Evolutionary conservation across 2,888 invertebrate species (phyloP).

Genomic region (Thymelicus acteon): DNA sequence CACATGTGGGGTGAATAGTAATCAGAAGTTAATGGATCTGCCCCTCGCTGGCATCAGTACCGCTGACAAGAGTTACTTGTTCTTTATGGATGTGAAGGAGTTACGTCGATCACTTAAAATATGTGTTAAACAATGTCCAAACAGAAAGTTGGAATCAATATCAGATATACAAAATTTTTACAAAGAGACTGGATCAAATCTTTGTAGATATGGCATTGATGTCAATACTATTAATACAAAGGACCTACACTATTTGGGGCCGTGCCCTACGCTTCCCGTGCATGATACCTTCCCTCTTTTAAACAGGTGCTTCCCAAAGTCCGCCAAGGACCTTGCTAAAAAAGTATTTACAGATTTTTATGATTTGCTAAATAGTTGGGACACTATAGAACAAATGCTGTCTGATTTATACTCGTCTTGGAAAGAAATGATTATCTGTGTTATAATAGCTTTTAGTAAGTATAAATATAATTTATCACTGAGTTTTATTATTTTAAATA

Average conservation of each 20-base stretch:
- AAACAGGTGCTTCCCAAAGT: conserved; percentile 94
- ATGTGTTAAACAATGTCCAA: conserved; percentile 95
- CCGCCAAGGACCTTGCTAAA: conserved; percentile 86
- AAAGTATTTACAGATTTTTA: conserved; percentile 90
- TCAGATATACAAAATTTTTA: conserved; percentile 90
- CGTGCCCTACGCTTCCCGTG: conserved; percentile 92
- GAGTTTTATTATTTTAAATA: background rate
- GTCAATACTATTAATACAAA: conserved; percentile 78
- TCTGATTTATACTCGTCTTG: conserved; percentile 95
- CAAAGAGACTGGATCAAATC: conserved; percentile 87
- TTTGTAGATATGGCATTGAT: conserved; percentile 91
- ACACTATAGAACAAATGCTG: conserved; percentile 93
- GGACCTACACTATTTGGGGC: conserved; percentile 84
- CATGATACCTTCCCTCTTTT: conserved; percentile 91
- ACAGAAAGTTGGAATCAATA: conserved; percentile 85
- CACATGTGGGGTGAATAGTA: conserved; percentile 93
- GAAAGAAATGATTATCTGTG: conserved; percentile 92
- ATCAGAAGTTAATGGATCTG: conserved; percentile 89
- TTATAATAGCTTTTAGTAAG: conserved; percentile 92
- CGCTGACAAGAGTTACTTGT: conserved; percentile 90
- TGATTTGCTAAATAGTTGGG: conserved; percentile 93
- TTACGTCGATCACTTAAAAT: conserved; percentile 92
- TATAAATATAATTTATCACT: conserved; percentile 45
- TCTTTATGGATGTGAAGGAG: conserved; percentile 93
- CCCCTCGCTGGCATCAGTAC: conserved; percentile 93